Base-by-base conservation (phyloP, 2,113 vertebrate species). In the Spea bombifrons region DNA sequence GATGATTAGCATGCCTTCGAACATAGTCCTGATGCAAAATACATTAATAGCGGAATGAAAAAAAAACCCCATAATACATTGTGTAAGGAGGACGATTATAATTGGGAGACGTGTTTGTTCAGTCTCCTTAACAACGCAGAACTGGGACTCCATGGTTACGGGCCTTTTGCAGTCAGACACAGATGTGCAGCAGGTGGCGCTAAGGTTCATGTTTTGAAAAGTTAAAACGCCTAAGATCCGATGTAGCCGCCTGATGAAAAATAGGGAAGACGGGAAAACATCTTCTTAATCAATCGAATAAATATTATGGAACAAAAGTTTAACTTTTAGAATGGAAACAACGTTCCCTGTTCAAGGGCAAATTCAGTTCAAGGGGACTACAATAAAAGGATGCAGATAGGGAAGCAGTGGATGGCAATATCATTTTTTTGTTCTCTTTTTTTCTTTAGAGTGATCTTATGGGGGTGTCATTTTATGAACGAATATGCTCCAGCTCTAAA, bases 41-140 rank as follows among this genome's bases (percentile, higher is more conserved):
- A 57, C 77, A 73, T 73, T 80, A 80, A 73, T 48, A 73, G 70
- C 69, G 66, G 66, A 66, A 53, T 73, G 12, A 12, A 48, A 16
- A 45, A 12, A 8, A 12, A 17, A 4, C 16, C 9, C 44, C 8
- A 73, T 75, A 80, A 73, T 73, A 80, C 66, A n/a, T 80, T 68
- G n/a, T 67, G 45, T 68, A 80, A 73, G 49, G 71, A 65, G 53
- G 10, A 59, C 13, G 47, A 67, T 80, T 80, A 73, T 73, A 80
- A 80, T 80, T 80, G 71, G 77, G 64, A 67, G n/a, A 59, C 7
- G 44, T 61, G 77, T 73, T 80, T 80, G 71, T 48, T 80, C 64
- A 73, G 71, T 80, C 71, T 80, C 77, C 77, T 73, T 80, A 80
- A 80, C 77, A 73, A 80, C 77, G 49, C 16, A 68, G 50, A 73